Conservation (phyloP, 2,113 vertebrate species). For the Barnardius zonarius region DNA sequence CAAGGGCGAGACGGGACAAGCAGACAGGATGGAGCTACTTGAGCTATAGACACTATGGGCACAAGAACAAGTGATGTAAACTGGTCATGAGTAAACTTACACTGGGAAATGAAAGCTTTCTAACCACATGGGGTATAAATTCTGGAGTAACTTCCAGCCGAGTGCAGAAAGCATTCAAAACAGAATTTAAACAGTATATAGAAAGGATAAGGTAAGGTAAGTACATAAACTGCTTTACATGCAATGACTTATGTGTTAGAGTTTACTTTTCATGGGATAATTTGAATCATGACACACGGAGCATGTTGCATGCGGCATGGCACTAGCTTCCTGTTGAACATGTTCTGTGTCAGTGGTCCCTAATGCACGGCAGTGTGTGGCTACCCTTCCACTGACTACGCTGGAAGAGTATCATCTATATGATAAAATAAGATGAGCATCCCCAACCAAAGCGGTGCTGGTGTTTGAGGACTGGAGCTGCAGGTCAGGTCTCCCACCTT, state of each 20-base stretch:
- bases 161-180: neutral
- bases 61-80: neutral
- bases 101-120: neutral
- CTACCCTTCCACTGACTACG: neutral
- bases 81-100: neutral
- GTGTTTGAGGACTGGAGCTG: neutral
- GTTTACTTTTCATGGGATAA: neutral
- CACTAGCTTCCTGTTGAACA: fast-evolving
- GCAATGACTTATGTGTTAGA: neutral
- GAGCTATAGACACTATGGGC: neutral
- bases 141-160: neutral
- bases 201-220: neutral
- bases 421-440: neutral
- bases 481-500: neutral
- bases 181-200: neutral
- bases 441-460: neutral
- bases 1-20: neutral
- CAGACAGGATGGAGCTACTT: neutral
- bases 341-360: fast-evolving
- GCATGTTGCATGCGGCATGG: fast-evolving
- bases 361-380: neutral
- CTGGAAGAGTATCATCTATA: neutral
- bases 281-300: neutral
- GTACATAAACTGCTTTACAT: neutral
- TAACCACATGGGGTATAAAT: neutral